A percentile compares a stretch with the other conserved stretches of the same genome.
phyloP scores from a whole-genome alignment of 1,140 invertebrate species.

The Drosophila guanche region DNA sequence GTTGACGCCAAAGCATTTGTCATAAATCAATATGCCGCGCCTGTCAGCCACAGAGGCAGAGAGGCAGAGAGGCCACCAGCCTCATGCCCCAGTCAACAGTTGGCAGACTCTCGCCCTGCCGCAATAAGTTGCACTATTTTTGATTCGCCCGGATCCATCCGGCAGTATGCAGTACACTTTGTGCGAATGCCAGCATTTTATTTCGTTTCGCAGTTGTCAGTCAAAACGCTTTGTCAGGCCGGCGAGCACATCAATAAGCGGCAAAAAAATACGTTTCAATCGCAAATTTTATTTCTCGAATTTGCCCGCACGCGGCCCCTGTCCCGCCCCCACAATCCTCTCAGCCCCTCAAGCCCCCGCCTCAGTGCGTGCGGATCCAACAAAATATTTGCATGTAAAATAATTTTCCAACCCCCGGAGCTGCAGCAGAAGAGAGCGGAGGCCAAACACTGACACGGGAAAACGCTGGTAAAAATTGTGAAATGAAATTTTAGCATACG shows the following conservation, averaged over 20 bases:
- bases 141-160: conserved; percentile 40
- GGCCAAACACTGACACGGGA: background rate
- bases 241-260: conserved; percentile 61
- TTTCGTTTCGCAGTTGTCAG: conserved; percentile 65
- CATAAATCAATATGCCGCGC: conserved; percentile 53
- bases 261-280: conserved; percentile 59
- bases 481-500: conserved; percentile 55
- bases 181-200: conserved; percentile 28
- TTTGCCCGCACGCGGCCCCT: background rate
- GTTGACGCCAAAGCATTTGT: conserved; percentile 26
- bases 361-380: conserved; percentile 26
- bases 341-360: no score
- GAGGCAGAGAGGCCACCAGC: background rate
- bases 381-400: conserved; percentile 64
- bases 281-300: conserved; percentile 42
- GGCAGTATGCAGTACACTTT: conserved; percentile 18
- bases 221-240: conserved; percentile 70
- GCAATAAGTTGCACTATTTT: conserved; percentile 58
- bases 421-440: conserved; percentile 1
- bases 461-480: conserved; percentile 38
- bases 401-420: conserved; percentile 35
- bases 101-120: conserved; percentile 2
- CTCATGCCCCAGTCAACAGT: conserved; percentile 5
- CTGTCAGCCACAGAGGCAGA: conserved; percentile 1
- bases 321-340: conserved; percentile 1